phyloP scores from a whole-genome alignment of 2,113 vertebrate species.

The Melospiza melodia region DNA sequence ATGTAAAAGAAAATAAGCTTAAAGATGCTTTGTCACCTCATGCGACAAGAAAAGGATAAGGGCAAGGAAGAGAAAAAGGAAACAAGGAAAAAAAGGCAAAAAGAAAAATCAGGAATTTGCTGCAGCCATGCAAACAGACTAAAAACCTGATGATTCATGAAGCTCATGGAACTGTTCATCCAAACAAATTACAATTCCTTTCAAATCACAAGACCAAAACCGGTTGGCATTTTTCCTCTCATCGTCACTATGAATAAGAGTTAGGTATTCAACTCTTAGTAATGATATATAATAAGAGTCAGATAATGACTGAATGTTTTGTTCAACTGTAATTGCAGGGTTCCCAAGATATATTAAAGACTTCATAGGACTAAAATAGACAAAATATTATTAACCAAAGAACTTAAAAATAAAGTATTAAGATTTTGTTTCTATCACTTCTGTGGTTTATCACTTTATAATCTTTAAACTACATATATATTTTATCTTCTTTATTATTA shows the following conservation, averaged over 20 bases:
- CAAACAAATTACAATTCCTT: neutral
- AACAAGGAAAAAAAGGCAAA: neutral
- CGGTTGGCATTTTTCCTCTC: neutral
- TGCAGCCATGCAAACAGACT: neutral
- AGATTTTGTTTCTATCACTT: neutral
- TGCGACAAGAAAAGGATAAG: neutral
- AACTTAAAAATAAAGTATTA: neutral
- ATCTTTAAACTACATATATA: neutral
- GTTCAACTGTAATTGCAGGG: neutral
- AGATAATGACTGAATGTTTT: conserved; percentile 14
- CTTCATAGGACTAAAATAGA: neutral
- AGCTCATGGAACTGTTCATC: neutral
- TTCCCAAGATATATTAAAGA: neutral
- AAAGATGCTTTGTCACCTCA: neutral
- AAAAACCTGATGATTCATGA: conserved; percentile 20
- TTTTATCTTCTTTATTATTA: neutral
- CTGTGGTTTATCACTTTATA: neutral
- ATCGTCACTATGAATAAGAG: neutral
- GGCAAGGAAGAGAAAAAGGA: neutral
- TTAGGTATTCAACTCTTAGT: neutral
- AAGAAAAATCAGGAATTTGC: neutral
- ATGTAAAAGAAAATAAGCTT: neutral
- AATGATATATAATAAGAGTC: neutral
- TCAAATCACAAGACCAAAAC: neutral
- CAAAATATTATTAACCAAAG: neutral